phyloP scores from a whole-genome alignment of 2,797 vertebrate species.

The Siniperca undulata region DNA sequence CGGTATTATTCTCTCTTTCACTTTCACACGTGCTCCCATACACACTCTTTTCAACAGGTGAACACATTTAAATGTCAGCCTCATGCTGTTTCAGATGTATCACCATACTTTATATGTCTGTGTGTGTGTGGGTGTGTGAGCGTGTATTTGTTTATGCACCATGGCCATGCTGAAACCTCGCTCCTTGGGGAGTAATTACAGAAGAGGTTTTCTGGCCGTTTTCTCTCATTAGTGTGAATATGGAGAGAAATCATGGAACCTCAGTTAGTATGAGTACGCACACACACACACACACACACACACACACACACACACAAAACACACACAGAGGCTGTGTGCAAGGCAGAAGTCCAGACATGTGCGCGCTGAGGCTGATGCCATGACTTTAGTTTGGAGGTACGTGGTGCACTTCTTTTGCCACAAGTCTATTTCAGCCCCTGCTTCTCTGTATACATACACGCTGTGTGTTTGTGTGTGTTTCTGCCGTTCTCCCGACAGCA shows the following conservation, averaged over 20 bases:
- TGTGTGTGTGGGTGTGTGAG: slow-evolving; percentile 36
- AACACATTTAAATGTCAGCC: slow-evolving; percentile 76
- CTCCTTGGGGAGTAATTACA: slow-evolving; percentile 84
- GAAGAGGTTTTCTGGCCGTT: slow-evolving; percentile 75
- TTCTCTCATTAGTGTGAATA: slow-evolving; percentile 80
- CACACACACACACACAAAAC: slow-evolving; percentile 41
- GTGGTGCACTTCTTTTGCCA: slow-evolving; percentile 59
- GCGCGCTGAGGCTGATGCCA: slow-evolving; percentile 48
- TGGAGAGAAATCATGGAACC: slow-evolving; percentile 61
- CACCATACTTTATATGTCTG: slow-evolving; percentile 42
- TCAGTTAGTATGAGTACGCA: slow-evolving; percentile 34
- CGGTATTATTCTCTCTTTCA: slow-evolving; percentile 27
- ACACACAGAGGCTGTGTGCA: slow-evolving; percentile 30
- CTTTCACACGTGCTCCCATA: slow-evolving; percentile 26
- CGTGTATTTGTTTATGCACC: slow-evolving; percentile 70
- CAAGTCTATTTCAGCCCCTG: slow-evolving; percentile 77
- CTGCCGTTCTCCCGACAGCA: slow-evolving; percentile 62
- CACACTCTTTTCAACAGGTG: slow-evolving; percentile 69
- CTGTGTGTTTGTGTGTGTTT: slow-evolving; percentile 74
- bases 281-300: slow-evolving; percentile 33
- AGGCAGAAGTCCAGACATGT: slow-evolving; percentile 56
- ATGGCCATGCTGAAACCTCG: slow-evolving; percentile 62
- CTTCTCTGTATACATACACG: slow-evolving; percentile 56
- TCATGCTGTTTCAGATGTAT: slow-evolving; percentile 48
- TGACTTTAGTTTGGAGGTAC: slow-evolving; percentile 61